Evolutionary conservation across 1,140 invertebrate species (phyloP).

Genomic region (Anoplolepis gracilipes): DNA sequence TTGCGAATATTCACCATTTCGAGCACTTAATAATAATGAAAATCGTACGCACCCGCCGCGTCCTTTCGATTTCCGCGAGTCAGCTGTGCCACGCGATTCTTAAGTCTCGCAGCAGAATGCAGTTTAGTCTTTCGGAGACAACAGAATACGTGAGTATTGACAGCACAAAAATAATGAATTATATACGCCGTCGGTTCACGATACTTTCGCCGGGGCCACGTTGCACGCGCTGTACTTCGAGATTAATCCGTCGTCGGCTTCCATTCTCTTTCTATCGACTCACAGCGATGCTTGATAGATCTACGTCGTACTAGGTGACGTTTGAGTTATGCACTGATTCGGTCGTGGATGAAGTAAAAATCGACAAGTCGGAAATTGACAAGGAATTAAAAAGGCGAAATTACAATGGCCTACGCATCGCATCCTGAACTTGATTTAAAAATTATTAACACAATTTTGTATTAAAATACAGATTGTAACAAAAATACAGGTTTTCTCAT

Average conservation of each 20-base stretch:
- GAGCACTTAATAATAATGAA: slow-evolving; percentile 13
- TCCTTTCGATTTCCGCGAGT: slow-evolving; percentile 58
- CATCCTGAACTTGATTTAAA: not conserved
- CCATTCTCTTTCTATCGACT: slow-evolving; percentile 72
- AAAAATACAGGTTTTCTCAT: not conserved
- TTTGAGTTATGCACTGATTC: slow-evolving; percentile 70
- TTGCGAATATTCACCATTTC: not conserved
- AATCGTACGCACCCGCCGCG: not conserved
- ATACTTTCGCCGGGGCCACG: slow-evolving; percentile 52
- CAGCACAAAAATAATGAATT: slow-evolving; percentile 77
- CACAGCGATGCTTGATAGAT: slow-evolving; percentile 74
- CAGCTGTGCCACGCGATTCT: slow-evolving; percentile 6
- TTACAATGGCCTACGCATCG: too few species aligned
- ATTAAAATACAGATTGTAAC: not conserved
- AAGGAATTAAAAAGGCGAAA: not conserved
- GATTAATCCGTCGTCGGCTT: slow-evolving; percentile 76
- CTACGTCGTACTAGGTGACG: slow-evolving; percentile 68
- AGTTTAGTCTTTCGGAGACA: slow-evolving; percentile 61
- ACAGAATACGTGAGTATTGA: slow-evolving; percentile 62
- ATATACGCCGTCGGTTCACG: slow-evolving; percentile 60
- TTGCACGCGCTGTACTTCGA: slow-evolving; percentile 68
- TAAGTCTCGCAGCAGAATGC: slow-evolving; percentile 19
- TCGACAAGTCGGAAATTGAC: not conserved
- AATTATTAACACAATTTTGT: slow-evolving; percentile 1
- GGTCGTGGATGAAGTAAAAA: slow-evolving; percentile 63